Percentiles rank a stretch among this genome's conserved stretches.
phyloP scores from a whole-genome alignment of 2,113 vertebrate genomes.

The Indicator indicator region DNA sequence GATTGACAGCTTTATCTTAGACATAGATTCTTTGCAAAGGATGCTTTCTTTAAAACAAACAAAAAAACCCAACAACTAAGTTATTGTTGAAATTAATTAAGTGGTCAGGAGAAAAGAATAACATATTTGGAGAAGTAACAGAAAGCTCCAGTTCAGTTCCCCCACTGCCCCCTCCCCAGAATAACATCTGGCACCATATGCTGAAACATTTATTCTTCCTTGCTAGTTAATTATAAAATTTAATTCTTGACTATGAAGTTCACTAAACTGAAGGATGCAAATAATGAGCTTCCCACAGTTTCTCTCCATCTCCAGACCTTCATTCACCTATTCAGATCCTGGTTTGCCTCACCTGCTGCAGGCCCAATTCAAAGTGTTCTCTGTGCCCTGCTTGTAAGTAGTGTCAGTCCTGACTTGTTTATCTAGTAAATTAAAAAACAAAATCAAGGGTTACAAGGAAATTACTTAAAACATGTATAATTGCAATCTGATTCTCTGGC shows the following conservation, averaged over 20 bases:
- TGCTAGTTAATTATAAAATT: not conserved
- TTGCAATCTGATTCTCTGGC: not conserved
- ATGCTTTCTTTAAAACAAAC: accelerated
- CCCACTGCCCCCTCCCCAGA: not conserved
- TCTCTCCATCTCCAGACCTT: not conserved
- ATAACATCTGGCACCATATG: conserved; percentile 56
- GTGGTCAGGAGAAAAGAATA: not conserved
- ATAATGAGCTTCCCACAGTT: not conserved
- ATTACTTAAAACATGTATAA: accelerated
- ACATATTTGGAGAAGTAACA: not conserved
- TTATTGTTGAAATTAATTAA: not conserved
- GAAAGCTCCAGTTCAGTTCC: not conserved
- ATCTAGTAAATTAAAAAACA: not conserved
- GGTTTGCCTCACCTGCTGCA: not conserved
- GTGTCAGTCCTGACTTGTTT: not conserved
- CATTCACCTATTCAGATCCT: not conserved
- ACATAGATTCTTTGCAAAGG: not conserved
- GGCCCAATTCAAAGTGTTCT: not conserved
- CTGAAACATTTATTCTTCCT: conserved; percentile 1
- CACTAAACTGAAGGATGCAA: not conserved
- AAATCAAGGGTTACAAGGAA: not conserved
- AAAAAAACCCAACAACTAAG: not conserved
- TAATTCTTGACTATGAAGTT: conserved; percentile 21
- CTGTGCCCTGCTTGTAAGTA: not conserved
- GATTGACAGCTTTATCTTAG: not conserved